Evolutionary conservation across 2,888 invertebrate genomes (phyloP).

Genomic region (Melieria picta): DNA sequence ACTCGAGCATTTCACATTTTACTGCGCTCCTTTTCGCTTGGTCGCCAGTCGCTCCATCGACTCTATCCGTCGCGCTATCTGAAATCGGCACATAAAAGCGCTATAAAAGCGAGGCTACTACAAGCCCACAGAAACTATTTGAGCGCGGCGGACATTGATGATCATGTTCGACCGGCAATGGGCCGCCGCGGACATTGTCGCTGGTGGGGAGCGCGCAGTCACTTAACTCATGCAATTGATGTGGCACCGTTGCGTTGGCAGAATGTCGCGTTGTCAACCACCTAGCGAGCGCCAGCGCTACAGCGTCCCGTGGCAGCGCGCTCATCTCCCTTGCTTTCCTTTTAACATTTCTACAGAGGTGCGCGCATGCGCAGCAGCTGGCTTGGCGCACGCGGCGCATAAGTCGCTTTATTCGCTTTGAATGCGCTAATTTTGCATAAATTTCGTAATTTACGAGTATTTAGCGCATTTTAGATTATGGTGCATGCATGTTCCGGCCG

Average conservation of each 20-base stretch:
- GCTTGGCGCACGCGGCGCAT: slow-evolving; percentile 31
- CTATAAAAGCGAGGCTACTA: slow-evolving; percentile 28
- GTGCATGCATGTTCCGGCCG: slow-evolving; percentile 37
- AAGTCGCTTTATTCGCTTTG: slow-evolving; percentile 29
- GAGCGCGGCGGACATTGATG: slow-evolving; percentile 15
- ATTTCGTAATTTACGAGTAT: slow-evolving; percentile 55
- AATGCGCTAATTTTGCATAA: slow-evolving; percentile 47
- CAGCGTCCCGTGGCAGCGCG: slow-evolving; percentile 39
- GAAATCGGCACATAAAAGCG: slow-evolving; percentile 28
- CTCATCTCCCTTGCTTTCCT: slow-evolving; percentile 29
- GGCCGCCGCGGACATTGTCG: neutral
- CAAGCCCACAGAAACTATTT: slow-evolving; percentile 14
- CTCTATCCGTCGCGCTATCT: slow-evolving; percentile 16
- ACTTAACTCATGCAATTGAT: slow-evolving; percentile 37
- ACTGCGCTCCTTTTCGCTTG: too few species aligned
- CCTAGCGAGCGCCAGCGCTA: slow-evolving; percentile 19
- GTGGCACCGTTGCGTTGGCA: slow-evolving; percentile 42
- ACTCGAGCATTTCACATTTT: neutral
- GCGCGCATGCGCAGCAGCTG: slow-evolving; percentile 47
- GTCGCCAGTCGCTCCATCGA: neutral
- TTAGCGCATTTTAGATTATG: slow-evolving; percentile 41
- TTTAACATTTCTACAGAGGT: slow-evolving; percentile 30
- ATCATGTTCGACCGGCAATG: slow-evolving; percentile 3
- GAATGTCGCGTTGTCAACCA: too few species aligned
- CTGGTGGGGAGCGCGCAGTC: slow-evolving; percentile 3